Evolutionary conservation across 2,797 vertebrate genomes (phyloP).

Genomic region (Tauraco hartlaubi): DNA sequence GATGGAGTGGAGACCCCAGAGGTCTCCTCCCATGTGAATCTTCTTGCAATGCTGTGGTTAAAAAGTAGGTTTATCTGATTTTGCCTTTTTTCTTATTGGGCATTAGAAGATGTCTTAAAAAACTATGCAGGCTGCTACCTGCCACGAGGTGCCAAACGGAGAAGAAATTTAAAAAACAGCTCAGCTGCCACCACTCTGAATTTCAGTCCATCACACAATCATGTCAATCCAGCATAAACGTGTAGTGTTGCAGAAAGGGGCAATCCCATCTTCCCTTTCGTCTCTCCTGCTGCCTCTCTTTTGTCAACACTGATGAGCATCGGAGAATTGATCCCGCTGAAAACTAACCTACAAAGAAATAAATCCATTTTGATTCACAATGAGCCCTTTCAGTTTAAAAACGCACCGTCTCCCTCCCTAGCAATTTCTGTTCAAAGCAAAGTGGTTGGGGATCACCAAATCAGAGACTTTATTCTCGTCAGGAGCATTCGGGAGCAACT

Average conservation of each 20-base stretch:
- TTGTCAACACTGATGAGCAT: slow-evolving; percentile 17
- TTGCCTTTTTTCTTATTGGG: not conserved
- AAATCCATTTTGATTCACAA: slow-evolving; percentile 24
- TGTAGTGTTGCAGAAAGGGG: not conserved
- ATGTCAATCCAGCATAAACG: not conserved
- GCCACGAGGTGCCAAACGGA: not conserved
- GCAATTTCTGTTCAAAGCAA: not conserved
- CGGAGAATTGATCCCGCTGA: slow-evolving; percentile 11
- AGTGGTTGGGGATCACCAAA: not conserved
- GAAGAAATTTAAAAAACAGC: not conserved
- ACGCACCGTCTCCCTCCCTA: not conserved
- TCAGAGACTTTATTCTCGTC: slow-evolving; percentile 16
- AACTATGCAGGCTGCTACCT: not conserved
- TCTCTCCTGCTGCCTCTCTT: slow-evolving; percentile 13
- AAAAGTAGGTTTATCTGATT: not conserved
- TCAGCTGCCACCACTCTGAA: not conserved
- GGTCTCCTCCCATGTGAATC: not conserved
- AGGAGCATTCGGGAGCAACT: not conserved
- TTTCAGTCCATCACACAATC: not conserved
- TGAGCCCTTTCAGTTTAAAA: not conserved
- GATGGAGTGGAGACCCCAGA: not conserved
- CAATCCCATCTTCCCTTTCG: not conserved
- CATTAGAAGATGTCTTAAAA: not conserved
- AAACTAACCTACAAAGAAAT: slow-evolving; percentile 14
- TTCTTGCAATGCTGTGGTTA: not conserved